Conservation (phyloP, 2,797 vertebrate genomes). For the Neoniphon sammara region DNA sequence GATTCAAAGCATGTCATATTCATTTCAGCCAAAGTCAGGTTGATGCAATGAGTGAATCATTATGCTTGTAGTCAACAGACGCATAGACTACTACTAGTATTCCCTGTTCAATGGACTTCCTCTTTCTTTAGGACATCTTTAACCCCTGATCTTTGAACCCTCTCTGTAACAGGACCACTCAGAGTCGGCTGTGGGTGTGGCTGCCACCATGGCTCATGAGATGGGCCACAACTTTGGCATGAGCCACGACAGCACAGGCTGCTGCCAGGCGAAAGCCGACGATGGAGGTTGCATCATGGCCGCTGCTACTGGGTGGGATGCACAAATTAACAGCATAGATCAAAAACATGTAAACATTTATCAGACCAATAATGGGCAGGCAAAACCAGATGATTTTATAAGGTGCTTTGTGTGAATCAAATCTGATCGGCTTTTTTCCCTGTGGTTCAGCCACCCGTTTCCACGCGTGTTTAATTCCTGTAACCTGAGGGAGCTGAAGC, state of each 20-base stretch:
- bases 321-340: neutral
- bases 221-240: slow-evolving; percentile 99
- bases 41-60: no score
- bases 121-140: neutral
- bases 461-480: slow-evolving; percentile 93
- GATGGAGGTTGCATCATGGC: slow-evolving; percentile 99
- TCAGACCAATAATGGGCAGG: neutral
- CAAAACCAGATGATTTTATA: neutral
- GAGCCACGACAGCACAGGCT: slow-evolving; percentile 90
- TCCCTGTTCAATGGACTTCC: neutral
- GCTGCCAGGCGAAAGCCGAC: slow-evolving; percentile 87
- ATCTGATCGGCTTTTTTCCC: neutral
- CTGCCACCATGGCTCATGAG: slow-evolving; percentile 97
- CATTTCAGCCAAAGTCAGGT: no score
- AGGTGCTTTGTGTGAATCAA: no score
- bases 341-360: neutral
- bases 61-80: no score
- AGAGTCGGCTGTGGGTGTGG: slow-evolving; percentile 90
- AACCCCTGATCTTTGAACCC: neutral
- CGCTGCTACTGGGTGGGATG: slow-evolving; percentile 92
- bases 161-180: slow-evolving; percentile 90
- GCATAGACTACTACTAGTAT: no score
- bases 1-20: no score
- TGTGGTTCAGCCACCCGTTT: slow-evolving; percentile 88
- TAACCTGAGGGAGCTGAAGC: slow-evolving; percentile 89